Percentiles rank a stretch among this genome's conserved stretches.
Conservation (phyloP, 2,113 vertebrate genomes). For the Xiphorhynchus elegans region DNA sequence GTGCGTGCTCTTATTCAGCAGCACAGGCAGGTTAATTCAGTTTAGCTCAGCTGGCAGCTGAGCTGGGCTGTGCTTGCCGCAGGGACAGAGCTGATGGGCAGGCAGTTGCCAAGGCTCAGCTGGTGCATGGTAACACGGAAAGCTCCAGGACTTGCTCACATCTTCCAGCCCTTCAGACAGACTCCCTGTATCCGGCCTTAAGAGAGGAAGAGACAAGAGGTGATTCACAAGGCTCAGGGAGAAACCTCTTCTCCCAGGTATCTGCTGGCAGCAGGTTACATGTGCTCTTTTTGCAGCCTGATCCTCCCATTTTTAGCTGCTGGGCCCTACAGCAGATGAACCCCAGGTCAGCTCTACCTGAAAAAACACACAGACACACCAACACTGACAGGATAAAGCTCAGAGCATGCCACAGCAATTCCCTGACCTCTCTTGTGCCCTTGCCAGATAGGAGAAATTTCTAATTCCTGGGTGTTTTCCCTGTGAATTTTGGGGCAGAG, state of each 20-base stretch:
- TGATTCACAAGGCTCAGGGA: not conserved
- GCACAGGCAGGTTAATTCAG: not conserved
- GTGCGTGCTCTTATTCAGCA: not conserved
- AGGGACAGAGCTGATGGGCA: slow-evolving; percentile 26
- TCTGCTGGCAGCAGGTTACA: not conserved
- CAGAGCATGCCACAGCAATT: not conserved
- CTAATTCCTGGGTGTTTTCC: not conserved
- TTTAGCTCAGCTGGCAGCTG: not conserved
- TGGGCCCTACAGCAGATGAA: not conserved
- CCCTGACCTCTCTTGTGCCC: not conserved
- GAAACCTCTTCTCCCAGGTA: not conserved
- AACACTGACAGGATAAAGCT: not conserved
- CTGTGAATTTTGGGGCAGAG: not conserved
- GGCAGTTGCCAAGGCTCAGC: slow-evolving; percentile 27
- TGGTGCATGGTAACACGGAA: not conserved
- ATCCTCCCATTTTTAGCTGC: not conserved
- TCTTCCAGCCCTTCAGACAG: not conserved
- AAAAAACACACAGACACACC: not conserved
- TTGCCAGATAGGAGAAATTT: not conserved
- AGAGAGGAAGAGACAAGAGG: not conserved
- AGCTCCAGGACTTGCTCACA: not conserved
- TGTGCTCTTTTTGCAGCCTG: not conserved
- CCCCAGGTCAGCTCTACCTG: not conserved
- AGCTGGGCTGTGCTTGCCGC: not conserved
- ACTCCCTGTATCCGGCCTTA: not conserved